Evolutionary conservation across 2,888 invertebrate genomes (phyloP).

Genomic region (Eupelmus urozonus): DNA sequence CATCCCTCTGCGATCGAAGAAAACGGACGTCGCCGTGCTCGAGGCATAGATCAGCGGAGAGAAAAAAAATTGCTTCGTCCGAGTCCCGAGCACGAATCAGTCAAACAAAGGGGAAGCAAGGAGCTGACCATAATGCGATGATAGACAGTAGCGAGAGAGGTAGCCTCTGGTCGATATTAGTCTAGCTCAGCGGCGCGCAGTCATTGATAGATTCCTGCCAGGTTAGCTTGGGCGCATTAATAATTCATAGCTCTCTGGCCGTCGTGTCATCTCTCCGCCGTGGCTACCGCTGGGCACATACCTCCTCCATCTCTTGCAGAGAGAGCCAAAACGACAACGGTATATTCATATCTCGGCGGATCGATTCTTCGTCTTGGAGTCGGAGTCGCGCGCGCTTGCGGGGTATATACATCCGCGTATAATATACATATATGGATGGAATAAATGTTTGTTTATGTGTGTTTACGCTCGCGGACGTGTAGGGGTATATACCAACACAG

Average conservation of each 20-base stretch:
- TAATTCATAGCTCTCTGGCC: constrained; percentile 70
- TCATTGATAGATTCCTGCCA: constrained; percentile 68
- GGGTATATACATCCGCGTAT: constrained; percentile 4
- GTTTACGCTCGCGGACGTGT: constrained; percentile 50
- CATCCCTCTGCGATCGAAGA: background rate
- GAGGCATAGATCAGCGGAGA: background rate
- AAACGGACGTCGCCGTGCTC: constrained; percentile 13
- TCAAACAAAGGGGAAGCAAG: background rate
- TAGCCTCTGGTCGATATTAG: constrained; percentile 40
- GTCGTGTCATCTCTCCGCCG: constrained; percentile 33
- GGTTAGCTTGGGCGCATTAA: constrained; percentile 67
- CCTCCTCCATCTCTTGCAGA: background rate
- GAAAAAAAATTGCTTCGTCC: background rate
- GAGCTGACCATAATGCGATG: constrained; percentile 46
- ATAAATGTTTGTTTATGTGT: constrained; percentile 61
- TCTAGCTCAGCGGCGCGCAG: constrained; percentile 60
- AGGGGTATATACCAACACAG: no score
- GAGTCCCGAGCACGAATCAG: background rate
- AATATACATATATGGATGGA: constrained; percentile 48
- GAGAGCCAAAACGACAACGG: constrained; percentile 60
- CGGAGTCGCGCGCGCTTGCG: constrained; percentile 60
- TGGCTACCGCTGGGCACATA: background rate
- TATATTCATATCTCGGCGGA: constrained; percentile 72
- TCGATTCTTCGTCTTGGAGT: constrained; percentile 69
- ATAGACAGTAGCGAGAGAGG: constrained; percentile 44